phyloP scores from a whole-genome alignment of 2,113 vertebrate genomes.

The Podarcis cretensis region DNA sequence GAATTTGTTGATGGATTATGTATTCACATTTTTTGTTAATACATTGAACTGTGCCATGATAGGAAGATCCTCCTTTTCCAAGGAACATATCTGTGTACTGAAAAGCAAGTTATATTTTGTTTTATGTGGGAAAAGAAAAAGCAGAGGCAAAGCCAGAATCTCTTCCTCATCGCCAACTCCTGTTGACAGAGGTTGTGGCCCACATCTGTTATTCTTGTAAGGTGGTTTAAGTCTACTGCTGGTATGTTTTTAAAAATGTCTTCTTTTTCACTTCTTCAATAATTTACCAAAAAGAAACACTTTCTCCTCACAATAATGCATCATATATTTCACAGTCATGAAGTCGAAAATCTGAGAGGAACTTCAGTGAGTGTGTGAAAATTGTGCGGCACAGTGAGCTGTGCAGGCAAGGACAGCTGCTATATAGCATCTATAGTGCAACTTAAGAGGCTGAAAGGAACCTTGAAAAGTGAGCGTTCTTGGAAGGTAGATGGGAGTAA shows the following conservation, averaged over 20 bases:
- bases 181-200: neutral
- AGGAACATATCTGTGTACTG: neutral
- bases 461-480: neutral
- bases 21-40: neutral
- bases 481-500: neutral
- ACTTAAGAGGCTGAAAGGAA: neutral
- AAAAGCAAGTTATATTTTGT: neutral
- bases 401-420: neutral
- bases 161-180: neutral
- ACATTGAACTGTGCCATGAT: neutral
- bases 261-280: too few species aligned
- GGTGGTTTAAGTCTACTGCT: neutral
- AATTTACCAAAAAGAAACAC: neutral
- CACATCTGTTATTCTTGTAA: neutral
- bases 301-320: neutral
- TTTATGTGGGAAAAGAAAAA: neutral
- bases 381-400: neutral
- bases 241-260: neutral
- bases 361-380: neutral
- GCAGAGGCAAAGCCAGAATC: neutral
- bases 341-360: neutral
- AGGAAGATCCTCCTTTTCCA: neutral
- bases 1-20: neutral
- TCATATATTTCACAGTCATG: neutral
- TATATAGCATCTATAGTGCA: neutral